phyloP scores from a whole-genome alignment of 2,888 invertebrate species.

The Alcis repandata region DNA sequence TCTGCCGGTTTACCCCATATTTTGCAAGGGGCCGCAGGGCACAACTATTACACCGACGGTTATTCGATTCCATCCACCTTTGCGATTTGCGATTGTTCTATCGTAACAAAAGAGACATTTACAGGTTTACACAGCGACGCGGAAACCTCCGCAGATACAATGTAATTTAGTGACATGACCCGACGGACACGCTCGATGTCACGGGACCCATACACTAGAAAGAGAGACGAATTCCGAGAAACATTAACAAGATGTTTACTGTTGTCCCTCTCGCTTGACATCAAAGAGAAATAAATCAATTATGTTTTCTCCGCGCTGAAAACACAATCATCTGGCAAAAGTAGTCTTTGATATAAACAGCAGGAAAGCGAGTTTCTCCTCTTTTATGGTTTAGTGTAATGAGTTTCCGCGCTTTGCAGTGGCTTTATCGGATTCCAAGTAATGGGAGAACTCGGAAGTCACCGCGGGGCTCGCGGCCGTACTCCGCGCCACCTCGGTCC shows the following conservation, averaged over 20 bases:
- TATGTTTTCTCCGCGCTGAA: slow-evolving; percentile 32
- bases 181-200: not conserved
- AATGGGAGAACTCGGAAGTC: slow-evolving; percentile 16
- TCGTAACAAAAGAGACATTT: slow-evolving; percentile 1
- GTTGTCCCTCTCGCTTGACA: slow-evolving; percentile 29
- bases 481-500: not conserved
- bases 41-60: slow-evolving; percentile 8
- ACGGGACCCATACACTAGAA: not conserved
- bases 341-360: slow-evolving; percentile 32
- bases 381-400: slow-evolving; percentile 38
- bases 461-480: not conserved
- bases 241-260: slow-evolving; percentile 19
- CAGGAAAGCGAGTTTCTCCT: slow-evolving; percentile 27
- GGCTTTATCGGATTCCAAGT: slow-evolving; percentile 28
- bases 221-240: slow-evolving; percentile 13
- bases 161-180: not conserved
- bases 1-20: not conserved
- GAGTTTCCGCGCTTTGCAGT: slow-evolving; percentile 31
- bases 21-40: not conserved
- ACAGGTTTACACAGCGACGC: not conserved
- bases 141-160: not conserved
- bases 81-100: slow-evolving; percentile 12
- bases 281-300: slow-evolving; percentile 40
- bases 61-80: slow-evolving; percentile 12
- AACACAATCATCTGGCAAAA: slow-evolving; percentile 27